Evolutionary conservation across 2,888 invertebrate genomes (phyloP), one percentile per base, ranked within the genome.

Genomic region (Arrhopalites spinosus): DNA sequence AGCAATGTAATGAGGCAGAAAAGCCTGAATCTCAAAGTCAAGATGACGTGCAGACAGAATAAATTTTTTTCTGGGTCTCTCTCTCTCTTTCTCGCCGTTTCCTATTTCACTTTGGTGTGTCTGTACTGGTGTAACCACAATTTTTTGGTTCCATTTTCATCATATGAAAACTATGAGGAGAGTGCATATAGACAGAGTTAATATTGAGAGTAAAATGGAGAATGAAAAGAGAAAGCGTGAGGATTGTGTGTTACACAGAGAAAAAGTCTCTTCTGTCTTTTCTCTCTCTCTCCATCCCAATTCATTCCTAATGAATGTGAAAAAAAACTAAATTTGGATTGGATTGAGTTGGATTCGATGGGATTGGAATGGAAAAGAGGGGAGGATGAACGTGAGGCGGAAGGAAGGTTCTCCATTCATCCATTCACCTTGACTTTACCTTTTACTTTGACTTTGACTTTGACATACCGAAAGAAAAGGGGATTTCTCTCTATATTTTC

Each of bases 1-100:
- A 63, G 63, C 7, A 5, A 45, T 66, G 66, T 66, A 66, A 66
- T 66, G 66, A 66, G 66, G 66, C 66, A 45, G 66, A 66, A 66
- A 66, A 45, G n/a, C 43, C 66, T 45, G 45, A 45, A 66, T 66
- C 66, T 43, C 43, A 45, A 45, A 66, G 66, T 66, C 66, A 66
- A 45, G 66, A 66, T 64, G 66, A 66, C 66, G 66, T 66, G 66
- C 45, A 66, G 66, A 43, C 23, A 45, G 66, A 66, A 66, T 43
- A 43, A 30, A 27, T 36, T 64, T n/a, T 30, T 64, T n/a, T 30
- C 17, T 61, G 11, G 27, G 11, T 61, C 25, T 27, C 27, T 61
- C 27, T 17, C 27, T 17, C 63, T 30, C 23, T 30, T 17, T 29
- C 30, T 29, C 30, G 27, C 27, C 17, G 25, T 27, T 61, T 27